Percentiles rank a stretch among this genome's conserved stretches.
phyloP scores from a whole-genome alignment of 2,888 invertebrate genomes.

The Argyresthia albistria region DNA sequence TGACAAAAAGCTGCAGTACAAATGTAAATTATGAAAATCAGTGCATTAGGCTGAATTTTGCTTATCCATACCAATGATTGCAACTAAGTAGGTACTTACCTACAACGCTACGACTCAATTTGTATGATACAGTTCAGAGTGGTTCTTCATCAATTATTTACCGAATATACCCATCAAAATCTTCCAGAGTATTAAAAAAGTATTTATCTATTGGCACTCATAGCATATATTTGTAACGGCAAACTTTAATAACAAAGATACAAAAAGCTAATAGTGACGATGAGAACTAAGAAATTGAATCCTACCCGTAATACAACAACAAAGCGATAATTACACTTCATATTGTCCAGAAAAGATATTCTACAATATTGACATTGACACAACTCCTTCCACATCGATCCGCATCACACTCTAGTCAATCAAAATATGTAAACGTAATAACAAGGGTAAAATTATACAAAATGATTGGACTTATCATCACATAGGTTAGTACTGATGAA shows the following conservation, averaged over 20 bases:
- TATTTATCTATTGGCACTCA: background rate
- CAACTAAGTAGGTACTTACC: no score
- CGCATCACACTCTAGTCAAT: background rate
- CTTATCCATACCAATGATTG: no score
- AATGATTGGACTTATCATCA: slow-evolving; percentile 41
- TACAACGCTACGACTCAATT: no score
- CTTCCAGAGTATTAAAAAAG: no score
- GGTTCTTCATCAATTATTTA: no score
- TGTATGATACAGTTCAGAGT: no score
- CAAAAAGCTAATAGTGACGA: background rate
- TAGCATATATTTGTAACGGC: background rate
- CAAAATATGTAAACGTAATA: slow-evolving; percentile 25
- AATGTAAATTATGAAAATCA: no score
- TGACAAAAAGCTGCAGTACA: no score
- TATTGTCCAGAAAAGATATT: slow-evolving; percentile 43
- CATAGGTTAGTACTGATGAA: slow-evolving; percentile 13
- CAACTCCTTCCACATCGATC: background rate
- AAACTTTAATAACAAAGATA: background rate
- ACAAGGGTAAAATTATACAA: slow-evolving; percentile 44
- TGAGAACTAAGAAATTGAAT: background rate
- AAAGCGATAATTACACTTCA: background rate
- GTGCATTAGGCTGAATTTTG: no score
- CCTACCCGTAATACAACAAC: background rate
- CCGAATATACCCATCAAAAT: no score
- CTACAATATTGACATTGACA: slow-evolving; percentile 31